Base-by-base conservation (phyloP, 2,888 invertebrate genomes). In the Pelosia muscerda region DNA sequence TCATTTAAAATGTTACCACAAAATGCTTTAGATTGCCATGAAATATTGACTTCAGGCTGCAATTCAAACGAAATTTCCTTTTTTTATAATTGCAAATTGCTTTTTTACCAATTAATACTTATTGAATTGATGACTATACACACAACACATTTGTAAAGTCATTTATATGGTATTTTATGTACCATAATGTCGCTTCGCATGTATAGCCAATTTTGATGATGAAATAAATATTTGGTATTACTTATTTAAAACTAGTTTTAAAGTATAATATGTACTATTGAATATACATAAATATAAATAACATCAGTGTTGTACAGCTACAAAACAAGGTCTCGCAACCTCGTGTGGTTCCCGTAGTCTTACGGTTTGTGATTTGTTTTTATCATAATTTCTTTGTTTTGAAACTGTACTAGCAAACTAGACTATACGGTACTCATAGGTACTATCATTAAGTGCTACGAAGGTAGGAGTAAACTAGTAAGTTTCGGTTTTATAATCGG, bases 1-100 rank as follows among this genome's bases (percentile, higher is more conserved):
- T 78, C 79, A 77, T 79, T 82, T 79, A 58, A 79, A 81, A 76
- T 79, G 70, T 66, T 78, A 73, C 59, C 67, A 71, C 69, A 54
- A 64, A 70, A 68, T 68, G 68, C 72, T 74, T 77, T 73, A 68
- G 57, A 71, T 69, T 58, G 57, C 65, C 62, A 66, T 73, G 56
- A 66, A 72, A 66, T 69, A 65, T 68, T 64, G n/a, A 22, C 61
- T 69, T 68, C 59, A 75, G 8, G 69, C 54, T 26, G n/a, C 63
- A 31, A 64, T 2, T n/a, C 56, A 34, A 65, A 22, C 19, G 10
- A 57, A 23, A 31, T 25, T 42, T 56, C 59, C 34, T 68, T 56
- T 55, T 59, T 54, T 60, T 28, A 38, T 55, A 3, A 23, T 55
- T 23, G 25, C 55, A 54, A 13, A 10, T 54, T 54, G 9, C 2